Evolutionary conservation across 2,888 invertebrate species (phyloP).

Genomic region (Byasa hedistus): DNA sequence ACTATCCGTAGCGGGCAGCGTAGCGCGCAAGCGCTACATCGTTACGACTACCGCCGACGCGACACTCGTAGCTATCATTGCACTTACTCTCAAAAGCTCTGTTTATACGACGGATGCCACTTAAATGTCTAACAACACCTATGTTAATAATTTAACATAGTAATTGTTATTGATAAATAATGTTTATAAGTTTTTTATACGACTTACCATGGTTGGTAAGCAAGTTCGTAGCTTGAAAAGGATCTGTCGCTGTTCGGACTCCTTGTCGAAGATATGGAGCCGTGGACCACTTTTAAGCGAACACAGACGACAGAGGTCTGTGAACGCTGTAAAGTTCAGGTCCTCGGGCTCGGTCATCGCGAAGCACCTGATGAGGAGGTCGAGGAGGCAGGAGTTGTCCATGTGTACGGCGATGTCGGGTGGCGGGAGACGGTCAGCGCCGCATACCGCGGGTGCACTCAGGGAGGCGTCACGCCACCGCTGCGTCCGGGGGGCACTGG

Average conservation of each 20-base stretch:
- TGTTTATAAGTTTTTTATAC: not conserved
- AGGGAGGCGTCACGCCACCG: conserved; percentile 77
- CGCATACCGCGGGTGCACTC: conserved; percentile 70
- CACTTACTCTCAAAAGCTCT: conserved; percentile 29
- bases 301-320: conserved; percentile 85
- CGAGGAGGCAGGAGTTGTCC: conserved; percentile 81
- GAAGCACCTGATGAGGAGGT: conserved; percentile 81
- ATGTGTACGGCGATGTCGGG: conserved; percentile 76
- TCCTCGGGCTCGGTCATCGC: conserved; percentile 83
- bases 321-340: conserved; percentile 84
- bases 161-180: not conserved
- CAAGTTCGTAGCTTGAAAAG: conserved; percentile 85
- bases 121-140: conserved; percentile 16
- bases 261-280: conserved; percentile 85
- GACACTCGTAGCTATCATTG: conserved; percentile 34
- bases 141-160: not conserved
- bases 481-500: conserved; percentile 77
- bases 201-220: conserved; percentile 84
- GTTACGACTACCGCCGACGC: conserved; percentile 37
- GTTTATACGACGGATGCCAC: conserved; percentile 22
- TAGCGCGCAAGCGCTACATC: conserved; percentile 75
- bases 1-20: conserved; percentile 63
- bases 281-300: conserved; percentile 84
- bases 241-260: conserved; percentile 85
- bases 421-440: conserved; percentile 72